These are phyloP conservation scores for Scelioninae gen. 1 DNA, from an alignment of 2,888 invertebrate species.

Conservation along the genomic window DNA sequence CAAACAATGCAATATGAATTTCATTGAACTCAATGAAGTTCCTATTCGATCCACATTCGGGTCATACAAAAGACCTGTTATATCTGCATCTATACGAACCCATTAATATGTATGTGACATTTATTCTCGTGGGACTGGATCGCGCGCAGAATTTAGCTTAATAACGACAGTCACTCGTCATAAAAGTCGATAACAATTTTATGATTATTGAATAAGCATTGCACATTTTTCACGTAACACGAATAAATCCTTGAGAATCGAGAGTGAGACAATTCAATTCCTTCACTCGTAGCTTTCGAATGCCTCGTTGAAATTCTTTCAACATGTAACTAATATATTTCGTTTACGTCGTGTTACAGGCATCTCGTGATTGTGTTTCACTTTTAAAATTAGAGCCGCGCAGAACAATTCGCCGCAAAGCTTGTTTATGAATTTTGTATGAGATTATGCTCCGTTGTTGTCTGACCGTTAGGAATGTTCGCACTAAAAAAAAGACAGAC, in stretches of 20 bases:
- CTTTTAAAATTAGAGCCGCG: slow-evolving; percentile 58
- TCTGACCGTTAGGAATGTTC: too few relatives aligned
- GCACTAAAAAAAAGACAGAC: too few relatives aligned
- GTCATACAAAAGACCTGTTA: too few relatives aligned
- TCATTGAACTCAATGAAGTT: too few relatives aligned
- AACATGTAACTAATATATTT: slow-evolving; percentile 68
- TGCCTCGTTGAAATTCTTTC: slow-evolving; percentile 76
- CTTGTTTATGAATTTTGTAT: slow-evolving; percentile 42
- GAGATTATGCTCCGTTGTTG: slow-evolving; percentile 11
- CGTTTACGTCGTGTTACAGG: slow-evolving; percentile 58
- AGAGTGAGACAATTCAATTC: slow-evolving; percentile 73
- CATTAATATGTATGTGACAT: slow-evolving; percentile 55
- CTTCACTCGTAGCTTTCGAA: slow-evolving; percentile 76
- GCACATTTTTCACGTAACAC: slow-evolving; percentile 62
- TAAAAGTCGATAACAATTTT: slow-evolving; percentile 59
- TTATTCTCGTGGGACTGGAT: slow-evolving; percentile 38
- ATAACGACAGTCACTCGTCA: slow-evolving; percentile 59
- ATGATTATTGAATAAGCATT: slow-evolving; percentile 64
- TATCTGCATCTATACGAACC: background rate
- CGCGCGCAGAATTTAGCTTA: slow-evolving; percentile 26
- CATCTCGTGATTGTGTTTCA: slow-evolving; percentile 59
- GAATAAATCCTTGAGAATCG: slow-evolving; percentile 69
- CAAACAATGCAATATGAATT: too few relatives aligned
- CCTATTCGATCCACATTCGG: too few relatives aligned
- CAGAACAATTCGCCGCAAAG: slow-evolving; percentile 20